Evolutionary conservation across 1,140 invertebrate species (phyloP).

Genomic region (Drosophila arawakana): DNA sequence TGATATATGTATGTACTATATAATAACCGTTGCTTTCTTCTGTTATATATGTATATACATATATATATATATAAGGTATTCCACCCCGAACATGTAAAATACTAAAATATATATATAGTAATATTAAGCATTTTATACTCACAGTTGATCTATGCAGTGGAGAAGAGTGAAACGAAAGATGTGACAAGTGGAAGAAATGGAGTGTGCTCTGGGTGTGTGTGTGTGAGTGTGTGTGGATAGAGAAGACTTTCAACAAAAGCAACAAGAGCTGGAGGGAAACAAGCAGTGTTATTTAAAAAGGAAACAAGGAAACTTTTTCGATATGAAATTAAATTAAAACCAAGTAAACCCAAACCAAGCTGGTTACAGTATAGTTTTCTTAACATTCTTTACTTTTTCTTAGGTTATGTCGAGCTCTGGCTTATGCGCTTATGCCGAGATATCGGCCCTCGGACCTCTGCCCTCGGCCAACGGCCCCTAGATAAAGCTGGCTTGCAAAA

Average conservation of each 20-base stretch:
- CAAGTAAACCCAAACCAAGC: slow-evolving; percentile 29
- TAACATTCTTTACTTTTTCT: slow-evolving; percentile 11
- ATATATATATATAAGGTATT: slow-evolving; percentile 15
- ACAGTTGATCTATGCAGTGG: slow-evolving; percentile 76
- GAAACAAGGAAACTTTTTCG: slow-evolving; percentile 69
- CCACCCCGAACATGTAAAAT: slow-evolving; percentile 33
- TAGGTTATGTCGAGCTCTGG: slow-evolving; percentile 31
- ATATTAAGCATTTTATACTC: slow-evolving; percentile 68
- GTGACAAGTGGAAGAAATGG: slow-evolving; percentile 24
- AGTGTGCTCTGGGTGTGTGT: slow-evolving; percentile 11
- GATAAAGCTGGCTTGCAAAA: slow-evolving; percentile 21
- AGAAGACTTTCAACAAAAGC: slow-evolving; percentile 41
- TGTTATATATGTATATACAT: slow-evolving; percentile 44
- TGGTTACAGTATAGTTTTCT: slow-evolving; percentile 22
- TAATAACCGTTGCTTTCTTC: slow-evolving; percentile 20
- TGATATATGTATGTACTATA: slow-evolving; percentile 28
- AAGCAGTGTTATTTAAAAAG: slow-evolving; percentile 46
- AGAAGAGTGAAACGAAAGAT: slow-evolving; percentile 67
- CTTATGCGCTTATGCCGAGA: slow-evolving; percentile 15
- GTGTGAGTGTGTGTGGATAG: slow-evolving; percentile 14
- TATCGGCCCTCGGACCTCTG: background rate
- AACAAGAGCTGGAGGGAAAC: slow-evolving; percentile 41
- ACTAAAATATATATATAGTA: slow-evolving; percentile 26
- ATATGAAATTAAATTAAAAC: slow-evolving; percentile 74
- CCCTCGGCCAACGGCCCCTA: background rate